A percentile compares a stretch with the other conserved stretches of the same genome.
Conservation (phyloP, 2,888 invertebrate genomes). For the Hanleya hanleyi region DNA sequence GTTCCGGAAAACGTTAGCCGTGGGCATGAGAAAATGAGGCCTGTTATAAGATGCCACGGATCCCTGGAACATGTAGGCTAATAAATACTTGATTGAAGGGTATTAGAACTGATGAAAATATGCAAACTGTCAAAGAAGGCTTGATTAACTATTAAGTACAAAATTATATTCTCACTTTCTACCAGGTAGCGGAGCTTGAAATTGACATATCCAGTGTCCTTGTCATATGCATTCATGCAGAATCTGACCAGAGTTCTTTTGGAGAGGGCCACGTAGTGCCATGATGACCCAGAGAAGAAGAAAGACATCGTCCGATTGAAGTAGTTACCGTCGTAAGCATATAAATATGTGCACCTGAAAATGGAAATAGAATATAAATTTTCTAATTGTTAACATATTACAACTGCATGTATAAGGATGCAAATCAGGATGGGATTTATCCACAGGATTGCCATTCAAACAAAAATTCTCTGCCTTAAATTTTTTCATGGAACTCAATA, state of each 20-base stretch:
- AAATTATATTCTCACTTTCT: neutral
- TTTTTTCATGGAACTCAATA: too few relatives aligned
- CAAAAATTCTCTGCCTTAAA: too few relatives aligned
- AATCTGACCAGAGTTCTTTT: neutral
- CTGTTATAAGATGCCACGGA: too few relatives aligned
- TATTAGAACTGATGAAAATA: too few relatives aligned
- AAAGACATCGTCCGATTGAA: constrained; percentile 35
- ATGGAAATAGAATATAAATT: neutral
- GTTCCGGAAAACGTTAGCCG: too few relatives aligned
- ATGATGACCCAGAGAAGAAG: neutral
- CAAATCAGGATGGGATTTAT: too few relatives aligned
- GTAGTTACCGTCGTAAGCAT: constrained; percentile 49
- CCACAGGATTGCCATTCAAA: too few relatives aligned
- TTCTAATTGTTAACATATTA: neutral
- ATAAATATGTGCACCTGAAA: constrained; percentile 51
- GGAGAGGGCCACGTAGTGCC: neutral
- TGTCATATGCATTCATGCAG: neutral
- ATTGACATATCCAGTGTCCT: neutral
- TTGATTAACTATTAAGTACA: neutral
- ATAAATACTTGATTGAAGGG: too few relatives aligned
- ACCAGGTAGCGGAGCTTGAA: constrained; percentile 5
- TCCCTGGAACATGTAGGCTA: too few relatives aligned
- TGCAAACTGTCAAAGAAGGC: too few relatives aligned
- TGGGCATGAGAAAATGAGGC: too few relatives aligned
- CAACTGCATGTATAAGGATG: neutral